Evolutionary conservation across 2,888 invertebrate species (phyloP), one percentile per base, ranked within the genome.

Genomic region (Cryptus armator): DNA sequence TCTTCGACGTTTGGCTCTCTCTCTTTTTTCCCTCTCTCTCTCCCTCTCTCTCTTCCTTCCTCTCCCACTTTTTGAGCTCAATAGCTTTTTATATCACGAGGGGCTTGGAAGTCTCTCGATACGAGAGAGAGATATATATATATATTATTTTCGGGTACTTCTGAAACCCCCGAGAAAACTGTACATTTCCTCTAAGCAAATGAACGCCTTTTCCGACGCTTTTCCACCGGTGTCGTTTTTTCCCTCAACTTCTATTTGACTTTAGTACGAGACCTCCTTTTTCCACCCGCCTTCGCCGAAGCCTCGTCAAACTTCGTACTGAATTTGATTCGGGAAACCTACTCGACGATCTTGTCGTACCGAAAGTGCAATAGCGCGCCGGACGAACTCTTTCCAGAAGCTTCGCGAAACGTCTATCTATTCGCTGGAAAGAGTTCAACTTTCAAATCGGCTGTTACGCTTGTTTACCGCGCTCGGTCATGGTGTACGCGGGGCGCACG

Each of bases 1-100:
- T 74, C 48, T 74, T 74, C 62, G 59, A n/a, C 74, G 44, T 74
- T 59, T 59, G 46, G 62, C 19, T 70, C 46, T 48, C 10, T 14
- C 46, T 48, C 0, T 48, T 2, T 14, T 24, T 24, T 9, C 4
- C 24, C 3, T 24, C 3, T 48, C 46, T n/a, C 46, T 14, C 56
- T 56, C 16, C 12, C 56, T 56, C 56, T 24, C n/a, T n/a, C n/a
- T n/a, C n/a, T n/a, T n/a, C n/a, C n/a, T 24, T 24, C 19, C 19
- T 56, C 56, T 10, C 19, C 19, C 56, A 4, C 16, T 56, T 24
- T 24, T 56, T 24, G 24, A 24, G 56, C 56, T 56, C 56, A 19
- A 56, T 56, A 56, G 56, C 19, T 56, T 56, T 56, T 56, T 56
- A 56, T 56, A 56, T 12, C 56, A 24, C 56, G 4, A 56, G 56